Evolutionary conservation across 2,113 vertebrate genomes (phyloP).

Genomic region (Dipodomys ordii): DNA sequence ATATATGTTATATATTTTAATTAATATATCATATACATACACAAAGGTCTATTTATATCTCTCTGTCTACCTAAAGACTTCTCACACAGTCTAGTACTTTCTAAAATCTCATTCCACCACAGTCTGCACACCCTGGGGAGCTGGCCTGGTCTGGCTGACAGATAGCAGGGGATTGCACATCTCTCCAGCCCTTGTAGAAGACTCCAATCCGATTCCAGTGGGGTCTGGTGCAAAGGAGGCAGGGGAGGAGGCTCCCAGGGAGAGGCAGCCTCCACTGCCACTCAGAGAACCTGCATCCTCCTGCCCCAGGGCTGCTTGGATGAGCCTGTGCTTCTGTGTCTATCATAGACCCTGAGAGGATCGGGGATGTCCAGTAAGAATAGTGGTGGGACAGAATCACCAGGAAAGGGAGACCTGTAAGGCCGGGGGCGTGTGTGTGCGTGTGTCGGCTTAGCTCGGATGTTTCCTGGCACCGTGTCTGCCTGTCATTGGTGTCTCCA

Average conservation of each 20-base stretch:
- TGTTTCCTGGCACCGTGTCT: slow-evolving; percentile 26
- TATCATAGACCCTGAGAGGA: background rate
- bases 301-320: background rate
- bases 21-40: too few relatives aligned
- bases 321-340: slow-evolving; percentile 38
- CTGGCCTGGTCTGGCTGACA: slow-evolving; percentile 54
- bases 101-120: slow-evolving; percentile 3
- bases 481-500: background rate
- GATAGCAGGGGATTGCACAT: slow-evolving; percentile 10
- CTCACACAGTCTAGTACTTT: slow-evolving; percentile 18
- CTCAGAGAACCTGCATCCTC: background rate
- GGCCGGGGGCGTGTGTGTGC: background rate
- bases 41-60: too few relatives aligned
- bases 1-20: too few relatives aligned
- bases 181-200: slow-evolving; percentile 54
- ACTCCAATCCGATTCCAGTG: slow-evolving; percentile 4
- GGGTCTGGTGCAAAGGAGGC: slow-evolving; percentile 30
- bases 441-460: background rate
- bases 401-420: background rate
- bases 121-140: background rate
- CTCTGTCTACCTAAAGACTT: background rate
- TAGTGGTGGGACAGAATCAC: background rate
- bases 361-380: background rate
- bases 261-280: background rate
- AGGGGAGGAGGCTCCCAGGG: background rate